Conservation (phyloP, 2,113 vertebrate species). For the Galbula dea region DNA sequence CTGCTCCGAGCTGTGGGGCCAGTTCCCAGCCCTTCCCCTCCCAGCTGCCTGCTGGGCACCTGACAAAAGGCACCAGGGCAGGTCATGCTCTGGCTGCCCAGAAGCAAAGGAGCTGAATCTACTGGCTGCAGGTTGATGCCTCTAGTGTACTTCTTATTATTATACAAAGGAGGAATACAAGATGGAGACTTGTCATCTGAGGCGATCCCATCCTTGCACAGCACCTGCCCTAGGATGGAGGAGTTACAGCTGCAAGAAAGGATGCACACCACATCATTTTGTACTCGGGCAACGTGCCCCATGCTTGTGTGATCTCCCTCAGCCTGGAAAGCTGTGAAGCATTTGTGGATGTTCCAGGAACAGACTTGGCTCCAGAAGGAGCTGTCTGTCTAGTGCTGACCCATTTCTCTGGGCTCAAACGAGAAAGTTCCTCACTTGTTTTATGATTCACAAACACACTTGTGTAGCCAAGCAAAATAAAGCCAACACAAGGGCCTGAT, state of each 20-base stretch:
- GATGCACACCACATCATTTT: accelerated
- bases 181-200: not conserved
- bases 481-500: not conserved
- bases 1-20: accelerated
- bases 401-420: not conserved
- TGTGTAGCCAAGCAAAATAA: not conserved
- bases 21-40: not conserved
- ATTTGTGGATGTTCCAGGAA: not conserved
- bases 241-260: accelerated
- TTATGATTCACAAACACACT: not conserved
- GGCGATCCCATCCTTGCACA: not conserved
- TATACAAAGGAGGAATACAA: accelerated
- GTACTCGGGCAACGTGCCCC: accelerated
- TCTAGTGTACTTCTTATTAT: not conserved
- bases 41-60: accelerated
- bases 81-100: not conserved
- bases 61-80: not conserved
- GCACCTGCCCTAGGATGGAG: not conserved
- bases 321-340: not conserved
- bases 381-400: not conserved
- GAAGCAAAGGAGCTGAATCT: not conserved
- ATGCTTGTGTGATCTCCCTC: accelerated
- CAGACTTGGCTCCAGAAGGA: not conserved
- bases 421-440: not conserved
- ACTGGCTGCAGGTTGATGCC: not conserved